phyloP scores from a whole-genome alignment of 2,888 invertebrate genomes.

The Rhagophthalmus giganteus region DNA sequence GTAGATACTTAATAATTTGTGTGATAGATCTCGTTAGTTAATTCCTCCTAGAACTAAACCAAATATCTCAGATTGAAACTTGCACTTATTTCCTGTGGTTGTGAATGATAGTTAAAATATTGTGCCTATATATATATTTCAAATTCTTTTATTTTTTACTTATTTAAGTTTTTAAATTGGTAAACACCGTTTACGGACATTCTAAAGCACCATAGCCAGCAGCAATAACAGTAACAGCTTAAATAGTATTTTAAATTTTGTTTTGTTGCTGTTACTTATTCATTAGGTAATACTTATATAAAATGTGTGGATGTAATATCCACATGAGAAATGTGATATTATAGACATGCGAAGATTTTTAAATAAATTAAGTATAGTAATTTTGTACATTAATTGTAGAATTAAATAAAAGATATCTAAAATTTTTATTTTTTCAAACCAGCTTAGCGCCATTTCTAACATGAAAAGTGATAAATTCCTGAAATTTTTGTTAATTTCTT shows the following conservation, averaged over 20 bases:
- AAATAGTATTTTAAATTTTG: no score
- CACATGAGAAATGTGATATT: constrained; percentile 75
- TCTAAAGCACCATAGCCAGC: no score
- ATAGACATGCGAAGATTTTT: constrained; percentile 47
- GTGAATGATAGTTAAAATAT: constrained; percentile 15
- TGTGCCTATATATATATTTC: constrained; percentile 12
- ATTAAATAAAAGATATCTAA: constrained; percentile 14
- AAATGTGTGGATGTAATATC: constrained; percentile 61
- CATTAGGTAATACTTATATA: constrained; percentile 14
- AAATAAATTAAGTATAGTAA: constrained; percentile 32
- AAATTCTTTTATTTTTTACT: not conserved
- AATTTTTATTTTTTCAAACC: no score
- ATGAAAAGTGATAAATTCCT: no score
- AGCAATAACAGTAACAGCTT: no score
- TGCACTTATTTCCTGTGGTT: constrained; percentile 11
- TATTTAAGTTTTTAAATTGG: not conserved
- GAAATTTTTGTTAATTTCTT: no score
- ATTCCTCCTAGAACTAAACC: not conserved
- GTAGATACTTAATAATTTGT: constrained; percentile 9
- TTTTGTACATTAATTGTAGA: constrained; percentile 33
- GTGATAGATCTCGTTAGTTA: constrained; percentile 4
- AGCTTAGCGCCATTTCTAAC: no score
- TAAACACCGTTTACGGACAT: no score
- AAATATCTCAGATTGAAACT: no score
- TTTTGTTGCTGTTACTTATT: no score